These are phyloP conservation scores for Maniola hyperantus DNA, from an alignment of 2,888 invertebrate species.

Conservation along the genomic window DNA sequence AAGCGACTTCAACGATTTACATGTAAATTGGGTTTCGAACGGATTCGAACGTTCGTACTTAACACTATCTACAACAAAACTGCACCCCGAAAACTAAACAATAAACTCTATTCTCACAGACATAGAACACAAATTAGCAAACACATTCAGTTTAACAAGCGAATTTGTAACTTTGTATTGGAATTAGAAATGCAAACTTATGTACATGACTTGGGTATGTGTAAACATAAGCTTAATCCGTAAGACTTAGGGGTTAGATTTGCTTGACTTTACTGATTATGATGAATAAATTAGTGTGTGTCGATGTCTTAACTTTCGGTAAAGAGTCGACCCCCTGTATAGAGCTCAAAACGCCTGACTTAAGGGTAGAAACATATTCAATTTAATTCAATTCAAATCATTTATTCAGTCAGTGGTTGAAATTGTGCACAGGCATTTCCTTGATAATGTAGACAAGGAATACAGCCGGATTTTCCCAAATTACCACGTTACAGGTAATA, in stretches of 20 bases:
- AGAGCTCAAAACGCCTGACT: background rate
- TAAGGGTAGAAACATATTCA: background rate
- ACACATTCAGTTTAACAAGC: background rate
- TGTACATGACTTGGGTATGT: constrained; percentile 22
- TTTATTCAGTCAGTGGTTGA: too few species aligned
- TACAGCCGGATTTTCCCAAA: too few species aligned
- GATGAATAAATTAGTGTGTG: constrained; percentile 31
- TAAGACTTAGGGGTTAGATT: constrained; percentile 31
- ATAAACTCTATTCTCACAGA: constrained; percentile 21
- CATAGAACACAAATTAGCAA: constrained; percentile 27
- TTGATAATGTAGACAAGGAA: too few species aligned
- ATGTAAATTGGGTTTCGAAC: constrained; percentile 76
- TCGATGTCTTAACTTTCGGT: constrained; percentile 42
- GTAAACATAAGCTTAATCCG: constrained; percentile 26
- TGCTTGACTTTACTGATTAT: background rate
- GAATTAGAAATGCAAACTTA: constrained; percentile 42
- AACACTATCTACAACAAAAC: constrained; percentile 47
- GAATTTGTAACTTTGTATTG: constrained; percentile 31
- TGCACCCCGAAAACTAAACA: constrained; percentile 1
- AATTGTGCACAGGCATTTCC: too few species aligned
- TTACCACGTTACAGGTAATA: too few species aligned
- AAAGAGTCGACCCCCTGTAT: constrained; percentile 32
- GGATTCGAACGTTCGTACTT: constrained; percentile 70
- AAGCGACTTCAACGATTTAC: constrained; percentile 73
- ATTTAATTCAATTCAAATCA: too few species aligned